A percentile compares a stretch with the other conserved stretches of the same genome.
These are phyloP conservation scores for Elephantulus edwardii DNA, from an alignment of 2,113 vertebrate genomes.

Conservation along the genomic window DNA sequence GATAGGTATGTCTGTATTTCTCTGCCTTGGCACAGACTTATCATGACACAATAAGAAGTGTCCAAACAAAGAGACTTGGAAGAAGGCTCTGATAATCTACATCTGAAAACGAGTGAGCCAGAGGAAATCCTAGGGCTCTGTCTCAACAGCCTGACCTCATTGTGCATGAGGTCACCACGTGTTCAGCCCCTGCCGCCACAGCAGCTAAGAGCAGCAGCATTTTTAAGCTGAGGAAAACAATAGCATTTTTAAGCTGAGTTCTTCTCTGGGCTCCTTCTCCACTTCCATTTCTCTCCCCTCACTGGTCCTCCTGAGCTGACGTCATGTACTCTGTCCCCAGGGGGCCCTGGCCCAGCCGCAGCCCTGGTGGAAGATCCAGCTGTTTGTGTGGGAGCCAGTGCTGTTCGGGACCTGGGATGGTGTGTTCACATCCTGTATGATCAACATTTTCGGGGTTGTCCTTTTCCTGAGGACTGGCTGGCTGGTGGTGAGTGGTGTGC, in stretches of 20 bases:
- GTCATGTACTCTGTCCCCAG: conserved; percentile 74
- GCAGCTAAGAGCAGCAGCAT: neutral
- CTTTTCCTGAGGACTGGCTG: conserved; percentile 96
- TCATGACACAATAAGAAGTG: neutral
- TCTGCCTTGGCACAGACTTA: neutral
- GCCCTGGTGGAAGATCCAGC: conserved; percentile 96
- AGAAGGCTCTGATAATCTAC: neutral
- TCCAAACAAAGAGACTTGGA: neutral
- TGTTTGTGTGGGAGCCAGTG: conserved; percentile 97
- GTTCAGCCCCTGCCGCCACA: neutral
- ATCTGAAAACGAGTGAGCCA: neutral
- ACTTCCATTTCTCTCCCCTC: no score
- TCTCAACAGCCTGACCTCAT: neutral
- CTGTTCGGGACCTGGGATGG: conserved; percentile 99
- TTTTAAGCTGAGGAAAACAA: neutral
- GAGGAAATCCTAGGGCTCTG: neutral
- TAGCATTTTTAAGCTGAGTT: neutral
- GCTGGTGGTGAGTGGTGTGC: conserved; percentile 90
- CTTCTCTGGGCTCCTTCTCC: neutral
- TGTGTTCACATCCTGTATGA: conserved; percentile 99
- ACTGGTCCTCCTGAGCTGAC: neutral
- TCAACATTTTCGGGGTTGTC: conserved; percentile 99
- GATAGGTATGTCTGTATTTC: no score
- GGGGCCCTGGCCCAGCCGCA: conserved; percentile 85
- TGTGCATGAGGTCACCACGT: neutral